These are phyloP conservation scores for Crotalus tigris DNA, from an alignment of 2,113 vertebrate species.

Conservation along the genomic window DNA sequence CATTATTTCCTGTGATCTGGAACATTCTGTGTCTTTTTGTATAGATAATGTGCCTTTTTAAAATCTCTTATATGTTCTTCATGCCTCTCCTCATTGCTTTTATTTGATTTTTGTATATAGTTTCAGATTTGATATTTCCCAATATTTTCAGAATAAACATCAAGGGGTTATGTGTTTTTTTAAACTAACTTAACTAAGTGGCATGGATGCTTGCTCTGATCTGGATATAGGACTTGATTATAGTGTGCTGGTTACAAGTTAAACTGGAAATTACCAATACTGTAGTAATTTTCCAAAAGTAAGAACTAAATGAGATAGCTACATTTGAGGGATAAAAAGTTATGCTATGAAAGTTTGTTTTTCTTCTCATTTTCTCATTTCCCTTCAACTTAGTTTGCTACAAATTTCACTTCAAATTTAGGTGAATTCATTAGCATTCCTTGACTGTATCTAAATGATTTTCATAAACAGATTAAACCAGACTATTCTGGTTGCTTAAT, in stretches of 20 bases:
- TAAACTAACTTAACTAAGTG: not conserved
- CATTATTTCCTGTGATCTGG: not conserved
- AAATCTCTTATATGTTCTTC: not conserved
- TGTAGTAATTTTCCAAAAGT: not conserved
- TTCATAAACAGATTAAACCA: slow-evolving; percentile 24
- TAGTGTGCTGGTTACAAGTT: not conserved
- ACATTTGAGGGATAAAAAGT: not conserved
- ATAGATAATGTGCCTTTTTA: not conserved
- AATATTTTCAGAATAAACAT: not conserved
- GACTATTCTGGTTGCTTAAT: slow-evolving; percentile 18
- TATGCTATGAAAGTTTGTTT: not conserved
- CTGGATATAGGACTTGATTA: not conserved
- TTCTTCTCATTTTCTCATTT: not conserved
- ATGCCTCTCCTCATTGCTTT: not conserved
- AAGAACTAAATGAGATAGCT: not conserved
- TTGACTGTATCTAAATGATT: not conserved
- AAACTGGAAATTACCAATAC: not conserved
- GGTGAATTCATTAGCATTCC: not conserved
- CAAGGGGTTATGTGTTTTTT: not conserved
- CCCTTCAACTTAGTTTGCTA: not conserved
- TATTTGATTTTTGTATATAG: not conserved
- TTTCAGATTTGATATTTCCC: not conserved
- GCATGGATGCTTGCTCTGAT: not conserved
- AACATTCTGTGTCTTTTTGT: not conserved
- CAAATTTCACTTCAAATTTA: not conserved